Percentiles rank a stretch among this genome's conserved stretches.
Evolutionary conservation across 2,113 vertebrate genomes (phyloP).

Genomic region (Hippocampus zosterae): DNA sequence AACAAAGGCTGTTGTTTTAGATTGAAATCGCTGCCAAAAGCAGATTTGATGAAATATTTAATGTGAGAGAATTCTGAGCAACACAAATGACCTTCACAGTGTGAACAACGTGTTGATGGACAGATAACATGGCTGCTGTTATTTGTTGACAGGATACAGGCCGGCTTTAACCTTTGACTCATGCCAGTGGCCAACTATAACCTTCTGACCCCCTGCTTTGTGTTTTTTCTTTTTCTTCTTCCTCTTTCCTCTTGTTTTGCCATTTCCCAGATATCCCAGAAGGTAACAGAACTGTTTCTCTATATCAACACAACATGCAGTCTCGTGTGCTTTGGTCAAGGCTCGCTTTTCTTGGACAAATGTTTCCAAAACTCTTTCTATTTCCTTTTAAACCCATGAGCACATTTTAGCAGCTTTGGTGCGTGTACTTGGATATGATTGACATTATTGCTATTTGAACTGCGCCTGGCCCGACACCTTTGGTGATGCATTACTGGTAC

Average conservation of each 20-base stretch:
- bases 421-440: neutral
- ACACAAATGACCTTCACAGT: constrained; percentile 1
- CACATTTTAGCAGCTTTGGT: neutral
- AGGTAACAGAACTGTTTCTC: constrained; percentile 8
- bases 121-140: constrained; percentile 14
- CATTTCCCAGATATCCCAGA: constrained; percentile 17
- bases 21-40: neutral
- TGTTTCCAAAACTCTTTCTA: neutral
- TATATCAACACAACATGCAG: neutral
- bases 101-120: constrained; percentile 4
- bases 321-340: too few species aligned
- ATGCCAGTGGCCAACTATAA: constrained; percentile 28
- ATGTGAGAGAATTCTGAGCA: neutral
- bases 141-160: constrained; percentile 42
- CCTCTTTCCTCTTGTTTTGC: constrained; percentile 22
- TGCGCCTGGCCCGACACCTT: neutral
- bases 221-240: constrained; percentile 19
- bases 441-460: neutral
- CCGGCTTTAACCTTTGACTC: constrained; percentile 41
- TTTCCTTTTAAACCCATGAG: neutral
- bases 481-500: neutral
- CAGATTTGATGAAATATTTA: neutral
- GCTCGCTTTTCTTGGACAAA: too few species aligned
- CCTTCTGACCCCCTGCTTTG: constrained; percentile 33
- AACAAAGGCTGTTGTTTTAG: neutral